Evolutionary conservation across 2,888 invertebrate species (phyloP).

Genomic region (Drosophila affinis): DNA sequence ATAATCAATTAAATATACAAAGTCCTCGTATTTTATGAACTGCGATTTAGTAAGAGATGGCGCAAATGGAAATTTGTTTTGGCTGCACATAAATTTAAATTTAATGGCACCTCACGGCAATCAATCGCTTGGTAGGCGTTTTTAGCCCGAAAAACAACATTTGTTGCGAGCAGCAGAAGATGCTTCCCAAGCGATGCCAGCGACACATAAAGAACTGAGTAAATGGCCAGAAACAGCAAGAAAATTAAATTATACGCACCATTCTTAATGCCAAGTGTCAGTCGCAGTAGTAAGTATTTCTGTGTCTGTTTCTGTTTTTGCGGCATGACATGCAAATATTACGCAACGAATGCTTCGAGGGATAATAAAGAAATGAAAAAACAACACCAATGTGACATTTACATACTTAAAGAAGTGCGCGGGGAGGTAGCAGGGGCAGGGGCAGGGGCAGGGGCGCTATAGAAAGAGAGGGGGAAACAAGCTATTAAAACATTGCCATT

Average conservation of each 20-base stretch:
- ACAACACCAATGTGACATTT: slow-evolving; percentile 52
- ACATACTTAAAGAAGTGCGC: slow-evolving; percentile 47
- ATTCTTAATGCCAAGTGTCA: slow-evolving; percentile 53
- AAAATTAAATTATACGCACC: slow-evolving; percentile 51
- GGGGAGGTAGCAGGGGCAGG: background rate
- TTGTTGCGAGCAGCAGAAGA: background rate
- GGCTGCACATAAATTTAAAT: background rate
- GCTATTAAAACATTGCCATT: slow-evolving; percentile 73
- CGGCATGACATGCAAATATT: slow-evolving; percentile 44
- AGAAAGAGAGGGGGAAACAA: slow-evolving; percentile 23
- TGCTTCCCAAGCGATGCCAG: slow-evolving; percentile 15
- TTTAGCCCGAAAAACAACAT: background rate
- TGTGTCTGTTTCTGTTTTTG: slow-evolving; percentile 13
- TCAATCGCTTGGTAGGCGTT: slow-evolving; percentile 30
- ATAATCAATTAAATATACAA: background rate
- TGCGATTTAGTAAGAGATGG: background rate
- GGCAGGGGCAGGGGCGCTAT: background rate
- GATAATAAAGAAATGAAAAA: slow-evolving; percentile 47
- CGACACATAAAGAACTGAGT: slow-evolving; percentile 6
- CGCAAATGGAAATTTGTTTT: slow-evolving; percentile 6
- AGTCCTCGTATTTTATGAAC: background rate
- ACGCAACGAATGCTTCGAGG: slow-evolving; percentile 33
- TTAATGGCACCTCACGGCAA: slow-evolving; percentile 22
- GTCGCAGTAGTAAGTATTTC: slow-evolving; percentile 6
- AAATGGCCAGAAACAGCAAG: slow-evolving; percentile 18